Base-by-base conservation (phyloP, 2,113 vertebrate species). In the Holacanthus passer region DNA sequence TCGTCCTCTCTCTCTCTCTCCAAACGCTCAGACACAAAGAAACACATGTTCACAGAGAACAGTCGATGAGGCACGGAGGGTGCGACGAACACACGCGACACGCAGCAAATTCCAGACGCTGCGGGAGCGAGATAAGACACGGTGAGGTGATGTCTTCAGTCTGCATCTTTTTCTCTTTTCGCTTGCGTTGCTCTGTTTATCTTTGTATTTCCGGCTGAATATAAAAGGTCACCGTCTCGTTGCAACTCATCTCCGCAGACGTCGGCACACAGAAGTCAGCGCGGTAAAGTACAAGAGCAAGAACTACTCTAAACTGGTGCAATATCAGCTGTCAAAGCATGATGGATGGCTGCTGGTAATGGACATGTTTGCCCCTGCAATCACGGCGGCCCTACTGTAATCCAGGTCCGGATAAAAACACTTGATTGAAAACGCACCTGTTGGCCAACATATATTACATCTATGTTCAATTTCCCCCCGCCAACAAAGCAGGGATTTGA, bases 201-300 rank as follows among this genome's bases (percentile, higher is more conserved):
- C 39, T 72, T 16, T 72, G 31, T 64, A 29, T 86, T 88, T 88
- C 70, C 50, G 37, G 50, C 60, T 22, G 31, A 73, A 83, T 67
- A 11, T 16, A 69, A 90, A 86, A 81, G 82, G 89, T 91, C 87
- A 86, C 1, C 0, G 73, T 72, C 80, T 85, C 39, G 32, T 60
- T 69, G 77, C 67, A 69, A 7, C 64, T 86, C 71, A 47, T 81
- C 53, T 78, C 52, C 24, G 50, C 45, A 35, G 58, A 71, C 64
- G 67, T 75, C 7, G 11, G 74, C 27, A 37, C 58, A 39, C 58
- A 73, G 59, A 87, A 79, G 31, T 48, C 53, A 52, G 60, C 29
- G 69, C 3, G 68, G 75, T 73, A 24, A 73, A 86, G 63, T 50
- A 73, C 60, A 76, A 73, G 71, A 45, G 41, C 41, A 66, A 79